Evolutionary conservation across 2,888 invertebrate genomes (phyloP).

Genomic region (Lumbricus terrestris): DNA sequence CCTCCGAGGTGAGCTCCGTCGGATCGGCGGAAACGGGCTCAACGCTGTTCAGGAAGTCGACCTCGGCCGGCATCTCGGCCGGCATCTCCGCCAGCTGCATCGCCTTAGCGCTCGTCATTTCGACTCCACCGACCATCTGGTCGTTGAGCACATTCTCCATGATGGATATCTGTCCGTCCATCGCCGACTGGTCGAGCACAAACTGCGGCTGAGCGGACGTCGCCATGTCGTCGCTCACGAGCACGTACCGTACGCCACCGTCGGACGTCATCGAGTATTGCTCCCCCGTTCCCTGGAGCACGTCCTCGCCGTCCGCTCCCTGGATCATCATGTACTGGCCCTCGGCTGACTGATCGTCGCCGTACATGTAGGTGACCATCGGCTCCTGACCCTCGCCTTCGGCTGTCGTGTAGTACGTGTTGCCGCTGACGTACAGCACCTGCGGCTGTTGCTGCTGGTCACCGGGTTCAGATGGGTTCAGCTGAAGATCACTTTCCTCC

Average conservation of each 20-base stretch:
- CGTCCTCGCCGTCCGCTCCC: not conserved
- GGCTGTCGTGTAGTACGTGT: constrained; percentile 8
- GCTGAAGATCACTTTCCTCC: not conserved
- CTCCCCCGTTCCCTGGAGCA: not conserved
- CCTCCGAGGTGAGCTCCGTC: not conserved
- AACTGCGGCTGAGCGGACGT: not conserved
- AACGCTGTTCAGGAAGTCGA: constrained; percentile 8
- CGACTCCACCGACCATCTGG: not conserved
- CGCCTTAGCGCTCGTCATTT: not conserved
- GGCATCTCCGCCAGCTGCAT: not conserved
- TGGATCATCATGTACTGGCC: constrained; percentile 9
- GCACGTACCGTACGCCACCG: not conserved
- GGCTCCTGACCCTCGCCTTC: not conserved
- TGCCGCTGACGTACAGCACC: not conserved
- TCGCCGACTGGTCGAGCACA: not conserved
- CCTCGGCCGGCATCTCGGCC: not conserved
- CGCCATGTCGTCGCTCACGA: not conserved
- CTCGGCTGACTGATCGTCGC: not conserved
- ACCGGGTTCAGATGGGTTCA: not conserved
- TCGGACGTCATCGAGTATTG: not conserved
- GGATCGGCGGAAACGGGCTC: not conserved
- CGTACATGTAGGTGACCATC: constrained; percentile 14
- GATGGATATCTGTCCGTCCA: not conserved
- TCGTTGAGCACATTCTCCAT: not conserved
- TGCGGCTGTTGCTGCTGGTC: not conserved